Evolutionary conservation across 2,888 invertebrate species (phyloP), one percentile per base, ranked within the genome.

Genomic region (Hypsopygia costalis): DNA sequence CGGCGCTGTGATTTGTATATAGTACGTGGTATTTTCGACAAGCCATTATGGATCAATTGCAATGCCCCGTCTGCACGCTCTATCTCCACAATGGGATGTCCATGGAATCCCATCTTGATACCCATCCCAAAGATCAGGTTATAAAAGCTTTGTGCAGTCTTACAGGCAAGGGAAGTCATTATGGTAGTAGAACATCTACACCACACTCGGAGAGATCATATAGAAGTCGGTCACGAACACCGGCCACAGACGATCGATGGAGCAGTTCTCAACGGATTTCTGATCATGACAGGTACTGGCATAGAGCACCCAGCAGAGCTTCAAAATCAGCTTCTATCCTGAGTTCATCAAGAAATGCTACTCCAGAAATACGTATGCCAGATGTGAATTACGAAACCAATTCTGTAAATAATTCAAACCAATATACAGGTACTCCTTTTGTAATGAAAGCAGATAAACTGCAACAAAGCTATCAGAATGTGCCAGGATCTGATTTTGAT

Each of bases 111-210:
- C 96, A 96, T 74, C 89, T 96, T 74, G 93, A 94, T 68, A 95
- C 95, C 16, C 96, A 96, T 87, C 95, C 96, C 30, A 96, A 96
- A 77, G 95, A 95, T 60, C 95, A 95, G 81, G 95, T 96, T 36
- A 96, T 96, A 57, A 94, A 93, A 72, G 96, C 96, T 12, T 85
- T 96, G 49, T 92, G 88, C 61, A 75, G 52, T 53, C 61, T 88
- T 46, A 88, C 91, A 48, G 79, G 81, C 47, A 89, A 87, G 40
- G 81, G 77, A 51, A 65, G 68, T 44, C 71, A 63, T 47, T 81
- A 69, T 71, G 69, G 69, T 34, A 81, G 88, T 61, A 67, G 90
- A 58, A 77, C 83, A 54, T 60, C 82, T 22, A 81, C 86, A 27
- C 82, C 88, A 1, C 75, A 72, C 52, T 83, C 86, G 1, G 85